Percentiles rank a stretch among this genome's conserved stretches.
Conservation (phyloP, 1,140 invertebrate genomes). For the Microvelia longipes region DNA sequence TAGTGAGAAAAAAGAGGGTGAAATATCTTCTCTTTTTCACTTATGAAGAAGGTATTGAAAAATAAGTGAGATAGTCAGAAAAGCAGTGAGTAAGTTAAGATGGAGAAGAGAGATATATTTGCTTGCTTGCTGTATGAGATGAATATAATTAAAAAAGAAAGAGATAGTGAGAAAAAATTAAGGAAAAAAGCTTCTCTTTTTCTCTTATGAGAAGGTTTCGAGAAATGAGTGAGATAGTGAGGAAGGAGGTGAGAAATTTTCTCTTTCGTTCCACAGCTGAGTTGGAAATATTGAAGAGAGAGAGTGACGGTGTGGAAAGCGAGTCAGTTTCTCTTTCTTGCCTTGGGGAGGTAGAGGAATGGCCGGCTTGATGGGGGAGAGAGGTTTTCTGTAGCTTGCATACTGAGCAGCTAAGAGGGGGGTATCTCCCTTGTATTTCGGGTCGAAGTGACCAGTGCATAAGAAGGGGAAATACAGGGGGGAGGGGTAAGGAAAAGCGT, state of each 20-base stretch:
- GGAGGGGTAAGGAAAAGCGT: too few relatives aligned
- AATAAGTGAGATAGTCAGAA: neutral
- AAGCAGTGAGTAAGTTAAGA: neutral
- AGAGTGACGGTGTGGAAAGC: neutral
- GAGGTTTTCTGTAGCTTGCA: neutral
- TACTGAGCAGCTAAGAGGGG: neutral
- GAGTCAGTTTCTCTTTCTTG: too few relatives aligned
- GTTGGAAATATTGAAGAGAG: neutral
- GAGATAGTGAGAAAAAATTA: too few relatives aligned
- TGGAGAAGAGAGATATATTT: neutral
- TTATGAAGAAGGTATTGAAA: neutral
- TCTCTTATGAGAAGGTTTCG: too few relatives aligned
- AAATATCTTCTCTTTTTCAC: too few relatives aligned
- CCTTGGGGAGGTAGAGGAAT: neutral
- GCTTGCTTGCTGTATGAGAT: too few relatives aligned
- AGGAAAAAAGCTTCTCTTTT: too few relatives aligned
- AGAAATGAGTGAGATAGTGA: neutral
- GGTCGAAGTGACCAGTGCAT: neutral
- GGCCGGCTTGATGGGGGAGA: neutral
- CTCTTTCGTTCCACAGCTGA: too few relatives aligned
- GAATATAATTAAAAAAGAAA: too few relatives aligned
- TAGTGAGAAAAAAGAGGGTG: too few relatives aligned
- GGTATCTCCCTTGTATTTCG: neutral
- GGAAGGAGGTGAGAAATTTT: neutral
- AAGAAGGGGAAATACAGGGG: neutral